A percentile compares a stretch with the other conserved stretches of the same genome.
Conservation (phyloP, 2,888 invertebrate genomes). For the Ditula angustiorana region DNA sequence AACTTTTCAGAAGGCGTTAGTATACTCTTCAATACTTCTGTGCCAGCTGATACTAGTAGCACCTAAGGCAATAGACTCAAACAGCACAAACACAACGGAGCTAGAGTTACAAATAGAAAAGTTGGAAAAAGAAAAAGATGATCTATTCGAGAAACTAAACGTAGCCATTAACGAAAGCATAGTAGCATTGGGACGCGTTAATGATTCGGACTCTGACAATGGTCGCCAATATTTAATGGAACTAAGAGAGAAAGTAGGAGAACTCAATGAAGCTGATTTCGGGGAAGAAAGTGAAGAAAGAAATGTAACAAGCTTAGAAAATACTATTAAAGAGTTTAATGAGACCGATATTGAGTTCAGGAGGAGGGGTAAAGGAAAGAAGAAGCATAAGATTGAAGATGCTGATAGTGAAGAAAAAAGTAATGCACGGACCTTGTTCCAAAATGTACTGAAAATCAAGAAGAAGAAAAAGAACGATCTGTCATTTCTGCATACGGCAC, state of each 20-base stretch:
- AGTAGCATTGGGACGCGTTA: conserved; percentile 47
- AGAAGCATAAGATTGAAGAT: neutral
- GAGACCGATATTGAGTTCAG: neutral
- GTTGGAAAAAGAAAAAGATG: conserved; percentile 54
- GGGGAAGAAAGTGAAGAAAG: conserved; percentile 30
- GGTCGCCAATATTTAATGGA: conserved; percentile 55
- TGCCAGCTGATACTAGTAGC: neutral
- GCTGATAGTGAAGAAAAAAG: neutral
- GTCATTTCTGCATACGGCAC: conserved; percentile 3
- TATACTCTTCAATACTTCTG: neutral
- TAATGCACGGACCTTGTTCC: neutral
- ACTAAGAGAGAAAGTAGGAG: conserved; percentile 54
- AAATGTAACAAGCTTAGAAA: conserved; percentile 9
- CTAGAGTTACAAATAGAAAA: conserved; percentile 44
- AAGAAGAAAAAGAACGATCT: conserved; percentile 41
- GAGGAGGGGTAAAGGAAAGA: neutral
- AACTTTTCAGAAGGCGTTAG: neutral
- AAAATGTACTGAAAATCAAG: conserved; percentile 17
- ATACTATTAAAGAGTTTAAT: conserved; percentile 15
- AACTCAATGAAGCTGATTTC: conserved; percentile 44
- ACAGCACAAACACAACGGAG: conserved; percentile 26
- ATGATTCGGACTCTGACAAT: conserved; percentile 53
- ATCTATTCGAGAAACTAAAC: conserved; percentile 56
- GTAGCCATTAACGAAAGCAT: conserved; percentile 60
- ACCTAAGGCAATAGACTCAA: conserved; percentile 2